A percentile compares a stretch with the other conserved stretches of the same genome.
Evolutionary conservation across 2,888 invertebrate genomes (phyloP).

Genomic region (Steromphala cineraria): DNA sequence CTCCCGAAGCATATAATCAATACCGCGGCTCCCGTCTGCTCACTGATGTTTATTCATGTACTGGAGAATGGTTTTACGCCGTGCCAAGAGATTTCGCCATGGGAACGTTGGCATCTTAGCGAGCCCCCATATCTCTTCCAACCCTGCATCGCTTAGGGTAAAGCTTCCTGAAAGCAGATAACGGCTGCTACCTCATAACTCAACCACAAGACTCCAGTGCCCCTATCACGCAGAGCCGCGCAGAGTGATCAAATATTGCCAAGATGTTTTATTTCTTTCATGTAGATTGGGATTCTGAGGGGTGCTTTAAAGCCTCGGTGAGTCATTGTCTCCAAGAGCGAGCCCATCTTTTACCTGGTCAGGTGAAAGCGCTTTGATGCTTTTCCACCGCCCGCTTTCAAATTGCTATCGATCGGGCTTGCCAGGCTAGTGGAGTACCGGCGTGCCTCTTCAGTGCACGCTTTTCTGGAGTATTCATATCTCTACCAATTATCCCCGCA

Average conservation of each 20-base stretch:
- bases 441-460: not conserved
- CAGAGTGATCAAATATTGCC: not conserved
- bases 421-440: not conserved
- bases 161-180: slow-evolving; percentile 10
- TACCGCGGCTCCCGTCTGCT: slow-evolving; percentile 20
- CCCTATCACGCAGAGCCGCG: not conserved
- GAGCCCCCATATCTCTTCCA: slow-evolving; percentile 12
- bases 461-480: slow-evolving; percentile 21
- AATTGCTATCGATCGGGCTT: slow-evolving; percentile 2
- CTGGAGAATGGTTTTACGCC: slow-evolving; percentile 5
- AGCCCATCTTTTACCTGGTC: slow-evolving; percentile 8
- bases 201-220: not conserved
- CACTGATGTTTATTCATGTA: slow-evolving; percentile 18
- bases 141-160: not conserved
- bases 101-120: slow-evolving; percentile 10
- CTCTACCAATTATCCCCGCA: slow-evolving; percentile 17
- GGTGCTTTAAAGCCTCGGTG: not conserved
- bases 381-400: not conserved
- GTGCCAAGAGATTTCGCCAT: slow-evolving; percentile 14
- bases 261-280: not conserved
- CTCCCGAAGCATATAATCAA: slow-evolving; percentile 1
- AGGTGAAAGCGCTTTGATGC: not conserved
- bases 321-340: not conserved
- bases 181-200: slow-evolving; percentile 6
- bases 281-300: not conserved